Percentiles rank a stretch among this genome's conserved stretches.
phyloP scores from a whole-genome alignment of 1,140 invertebrate genomes.

The Nilaparvata lugens region DNA sequence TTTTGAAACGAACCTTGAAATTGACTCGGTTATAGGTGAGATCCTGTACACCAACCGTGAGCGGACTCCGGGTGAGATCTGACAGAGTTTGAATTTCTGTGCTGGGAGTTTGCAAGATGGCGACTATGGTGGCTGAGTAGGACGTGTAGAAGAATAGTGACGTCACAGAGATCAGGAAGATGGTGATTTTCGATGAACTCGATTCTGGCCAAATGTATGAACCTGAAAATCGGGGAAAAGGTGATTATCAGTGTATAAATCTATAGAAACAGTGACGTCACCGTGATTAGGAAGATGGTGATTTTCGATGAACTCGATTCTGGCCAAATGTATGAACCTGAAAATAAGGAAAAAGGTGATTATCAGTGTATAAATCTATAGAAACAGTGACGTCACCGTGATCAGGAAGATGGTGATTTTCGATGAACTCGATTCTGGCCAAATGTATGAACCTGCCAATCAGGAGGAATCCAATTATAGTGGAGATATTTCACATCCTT shows the following conservation, averaged over 20 bases:
- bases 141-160: conserved; percentile 55
- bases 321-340: conserved; percentile 38
- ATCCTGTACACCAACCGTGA: conserved; percentile 50
- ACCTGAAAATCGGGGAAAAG: no score
- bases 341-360: no score
- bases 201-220: conserved; percentile 38
- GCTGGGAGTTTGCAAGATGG: conserved; percentile 52
- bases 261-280: conserved; percentile 49
- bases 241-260: no score
- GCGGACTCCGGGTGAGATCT: conserved; percentile 48
- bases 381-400: conserved; percentile 48
- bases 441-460: conserved; percentile 37
- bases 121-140: conserved; percentile 63
- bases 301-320: conserved; percentile 38
- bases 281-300: conserved; percentile 45
- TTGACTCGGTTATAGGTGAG: conserved; percentile 49
- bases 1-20: conserved; percentile 42
- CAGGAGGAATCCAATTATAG: no score
- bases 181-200: conserved; percentile 39
- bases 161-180: conserved; percentile 46
- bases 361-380: no score
- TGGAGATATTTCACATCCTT: no score
- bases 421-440: conserved; percentile 37
- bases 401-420: conserved; percentile 45
- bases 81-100: conserved; percentile 49